Conservation (phyloP, 1,140 invertebrate species). For the Trichonephila inaurata region DNA sequence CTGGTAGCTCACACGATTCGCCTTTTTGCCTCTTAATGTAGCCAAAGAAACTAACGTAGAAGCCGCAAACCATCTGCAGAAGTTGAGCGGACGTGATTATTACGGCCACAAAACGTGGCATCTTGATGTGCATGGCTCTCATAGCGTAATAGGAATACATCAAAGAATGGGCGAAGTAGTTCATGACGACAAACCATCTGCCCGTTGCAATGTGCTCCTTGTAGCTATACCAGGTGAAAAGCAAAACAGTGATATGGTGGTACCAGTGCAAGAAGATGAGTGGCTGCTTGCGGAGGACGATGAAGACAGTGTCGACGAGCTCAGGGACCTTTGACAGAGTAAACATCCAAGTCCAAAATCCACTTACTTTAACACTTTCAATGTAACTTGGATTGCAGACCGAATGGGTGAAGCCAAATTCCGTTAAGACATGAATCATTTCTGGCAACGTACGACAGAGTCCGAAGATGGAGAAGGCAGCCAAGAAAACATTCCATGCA, state of each 20-base stretch:
- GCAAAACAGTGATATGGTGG: constrained; percentile 78
- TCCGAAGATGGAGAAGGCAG: constrained; percentile 97
- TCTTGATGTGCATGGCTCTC: constrained; percentile 91
- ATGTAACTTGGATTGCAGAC: constrained; percentile 96
- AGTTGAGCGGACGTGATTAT: constrained; percentile 95
- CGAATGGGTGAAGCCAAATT: constrained; percentile 95
- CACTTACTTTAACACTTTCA: constrained; percentile 91
- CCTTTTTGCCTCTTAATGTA: constrained; percentile 81
- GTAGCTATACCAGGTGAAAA: constrained; percentile 99
- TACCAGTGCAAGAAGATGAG: constrained; percentile 93
- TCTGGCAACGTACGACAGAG: constrained; percentile 92
- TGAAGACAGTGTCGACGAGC: constrained; percentile 98
- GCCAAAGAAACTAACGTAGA: constrained; percentile 93
- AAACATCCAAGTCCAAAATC: constrained; percentile 98
- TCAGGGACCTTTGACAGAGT: constrained; percentile 95
- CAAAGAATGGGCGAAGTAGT: constrained; percentile 97
- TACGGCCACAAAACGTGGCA: constrained; percentile 92
- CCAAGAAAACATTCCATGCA: constrained; percentile 95
- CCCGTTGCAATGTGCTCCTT: constrained; percentile 97
- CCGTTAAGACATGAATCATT: constrained; percentile 90
- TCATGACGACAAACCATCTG: constrained; percentile 99
- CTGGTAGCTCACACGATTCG: constrained; percentile 80
- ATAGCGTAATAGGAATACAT: constrained; percentile 99
- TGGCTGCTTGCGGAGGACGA: constrained; percentile 87
- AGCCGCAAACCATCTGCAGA: constrained; percentile 96